phyloP scores from a whole-genome alignment of 2,113 vertebrate genomes.

The Pica pica region DNA sequence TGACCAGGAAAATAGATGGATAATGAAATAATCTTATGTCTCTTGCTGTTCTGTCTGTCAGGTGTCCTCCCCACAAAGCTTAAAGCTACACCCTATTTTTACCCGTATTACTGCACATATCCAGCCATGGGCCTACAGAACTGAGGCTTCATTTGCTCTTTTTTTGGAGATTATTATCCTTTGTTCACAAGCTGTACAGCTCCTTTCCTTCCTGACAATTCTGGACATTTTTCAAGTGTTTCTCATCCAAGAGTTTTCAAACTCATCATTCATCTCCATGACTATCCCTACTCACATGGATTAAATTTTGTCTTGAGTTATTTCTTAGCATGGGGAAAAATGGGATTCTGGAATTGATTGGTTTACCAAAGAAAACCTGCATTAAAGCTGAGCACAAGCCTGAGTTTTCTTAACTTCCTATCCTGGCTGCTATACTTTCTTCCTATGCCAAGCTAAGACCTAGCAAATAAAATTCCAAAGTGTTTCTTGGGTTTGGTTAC shows the following conservation, averaged over 20 bases:
- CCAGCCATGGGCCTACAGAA: not conserved
- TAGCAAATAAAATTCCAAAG: not conserved
- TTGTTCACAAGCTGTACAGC: not conserved
- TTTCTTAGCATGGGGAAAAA: not conserved
- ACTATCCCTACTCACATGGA: not conserved
- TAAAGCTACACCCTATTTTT: not conserved
- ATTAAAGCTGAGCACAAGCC: not conserved
- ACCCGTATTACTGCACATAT: not conserved
- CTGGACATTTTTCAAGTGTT: not conserved
- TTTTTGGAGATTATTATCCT: not conserved
- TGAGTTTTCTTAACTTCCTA: not conserved
- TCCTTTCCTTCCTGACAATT: not conserved
- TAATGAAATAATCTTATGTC: not conserved
- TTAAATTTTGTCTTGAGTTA: not conserved
- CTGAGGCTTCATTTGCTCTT: not conserved
- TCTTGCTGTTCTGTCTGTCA: not conserved
- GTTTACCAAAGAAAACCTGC: not conserved
- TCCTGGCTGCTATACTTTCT: not conserved
- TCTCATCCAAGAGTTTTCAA: conserved; percentile 2
- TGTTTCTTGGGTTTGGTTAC: not conserved
- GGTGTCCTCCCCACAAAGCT: not conserved
- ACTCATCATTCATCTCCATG: not conserved
- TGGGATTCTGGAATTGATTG: not conserved
- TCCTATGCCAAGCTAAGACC: not conserved
- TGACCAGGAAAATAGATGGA: not conserved